Evolutionary conservation across 2,888 invertebrate genomes (phyloP).

Genomic region (Nasonia oneida): DNA sequence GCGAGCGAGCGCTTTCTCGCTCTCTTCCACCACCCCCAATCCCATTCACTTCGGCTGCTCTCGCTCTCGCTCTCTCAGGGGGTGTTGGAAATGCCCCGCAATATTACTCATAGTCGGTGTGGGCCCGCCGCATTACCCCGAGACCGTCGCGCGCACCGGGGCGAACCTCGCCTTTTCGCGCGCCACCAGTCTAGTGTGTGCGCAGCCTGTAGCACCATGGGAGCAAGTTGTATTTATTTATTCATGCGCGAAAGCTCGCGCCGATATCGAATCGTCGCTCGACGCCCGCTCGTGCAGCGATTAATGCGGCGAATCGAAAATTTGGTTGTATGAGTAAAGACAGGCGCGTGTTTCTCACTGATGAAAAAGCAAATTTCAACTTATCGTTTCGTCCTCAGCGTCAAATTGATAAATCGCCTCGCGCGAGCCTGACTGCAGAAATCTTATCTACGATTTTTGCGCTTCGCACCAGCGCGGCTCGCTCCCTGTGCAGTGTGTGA

Average conservation of each 20-base stretch:
- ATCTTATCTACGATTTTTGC: constrained; percentile 31
- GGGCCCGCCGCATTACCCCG: constrained; percentile 51
- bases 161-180: constrained; percentile 42
- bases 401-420: neutral
- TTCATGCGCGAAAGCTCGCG: constrained; percentile 29
- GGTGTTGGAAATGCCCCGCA: constrained; percentile 77
- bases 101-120: constrained; percentile 78
- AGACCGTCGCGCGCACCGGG: neutral
- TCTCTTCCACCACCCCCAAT: constrained; percentile 66
- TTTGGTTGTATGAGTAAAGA: neutral
- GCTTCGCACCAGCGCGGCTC: neutral
- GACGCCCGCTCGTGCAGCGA: neutral
- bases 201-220: neutral
- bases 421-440: neutral
- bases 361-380: neutral
- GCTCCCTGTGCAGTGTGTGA: neutral
- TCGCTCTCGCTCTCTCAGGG: constrained; percentile 66
- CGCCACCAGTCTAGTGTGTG: neutral
- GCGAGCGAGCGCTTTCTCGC: constrained; percentile 63
- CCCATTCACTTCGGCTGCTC: constrained; percentile 70
- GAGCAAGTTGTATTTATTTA: constrained; percentile 48
- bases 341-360: too few relatives aligned
- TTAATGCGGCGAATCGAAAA: neutral
- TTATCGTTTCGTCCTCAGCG: neutral
- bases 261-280: constrained; percentile 51